These are phyloP conservation scores for Pararge aegeria DNA, from an alignment of 1,140 invertebrate species.

Conservation along the genomic window DNA sequence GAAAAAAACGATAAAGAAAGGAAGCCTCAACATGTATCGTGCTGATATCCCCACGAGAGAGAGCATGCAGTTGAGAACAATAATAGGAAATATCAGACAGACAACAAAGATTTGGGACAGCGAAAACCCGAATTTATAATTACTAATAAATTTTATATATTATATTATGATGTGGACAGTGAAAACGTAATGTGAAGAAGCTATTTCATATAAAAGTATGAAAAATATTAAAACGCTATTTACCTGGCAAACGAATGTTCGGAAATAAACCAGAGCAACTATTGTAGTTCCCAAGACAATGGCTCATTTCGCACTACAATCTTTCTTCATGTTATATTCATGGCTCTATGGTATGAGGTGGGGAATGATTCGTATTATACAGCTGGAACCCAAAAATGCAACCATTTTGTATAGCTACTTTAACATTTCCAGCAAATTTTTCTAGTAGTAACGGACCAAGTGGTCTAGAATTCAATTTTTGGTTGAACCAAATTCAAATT, in stretches of 20 bases:
- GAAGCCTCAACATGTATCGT: no score
- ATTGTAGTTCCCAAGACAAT: conserved; percentile 41
- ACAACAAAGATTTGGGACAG: no score
- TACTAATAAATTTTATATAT: no score
- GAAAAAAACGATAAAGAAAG: no score
- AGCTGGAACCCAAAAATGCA: conserved; percentile 2
- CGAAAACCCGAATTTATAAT: no score
- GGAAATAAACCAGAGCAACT: conserved; percentile 36
- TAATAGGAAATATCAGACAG: no score
- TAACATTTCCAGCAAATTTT: no score
- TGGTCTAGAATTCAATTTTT: no score
- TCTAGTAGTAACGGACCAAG: background rate
- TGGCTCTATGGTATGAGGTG: conserved; percentile 22
- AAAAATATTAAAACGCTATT: conserved; percentile 1
- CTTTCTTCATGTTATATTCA: conserved; percentile 42
- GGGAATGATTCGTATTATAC: conserved; percentile 8
- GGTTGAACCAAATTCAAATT: no score
- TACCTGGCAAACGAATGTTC: conserved; percentile 15
- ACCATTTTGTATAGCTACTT: background rate
- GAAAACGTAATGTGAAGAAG: background rate
- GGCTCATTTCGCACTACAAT: conserved; percentile 36
- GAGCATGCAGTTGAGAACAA: no score
- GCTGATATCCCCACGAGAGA: no score
- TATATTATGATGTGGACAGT: background rate
- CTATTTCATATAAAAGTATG: background rate